These are phyloP conservation scores for Eupithecia pulchellata DNA, from an alignment of 2,888 invertebrate genomes.

Conservation along the genomic window DNA sequence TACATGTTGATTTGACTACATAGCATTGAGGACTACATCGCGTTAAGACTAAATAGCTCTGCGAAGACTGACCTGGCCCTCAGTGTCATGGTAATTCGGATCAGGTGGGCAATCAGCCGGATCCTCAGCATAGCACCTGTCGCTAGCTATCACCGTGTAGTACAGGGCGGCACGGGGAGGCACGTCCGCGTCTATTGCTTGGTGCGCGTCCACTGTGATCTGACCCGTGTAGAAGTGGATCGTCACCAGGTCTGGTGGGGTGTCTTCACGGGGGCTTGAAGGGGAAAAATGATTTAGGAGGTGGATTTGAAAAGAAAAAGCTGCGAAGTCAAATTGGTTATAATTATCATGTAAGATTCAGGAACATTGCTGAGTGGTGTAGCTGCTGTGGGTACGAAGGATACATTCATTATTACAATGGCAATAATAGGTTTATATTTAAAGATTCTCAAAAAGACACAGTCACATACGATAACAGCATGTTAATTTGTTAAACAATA, in stretches of 20 bases:
- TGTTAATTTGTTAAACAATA: no score
- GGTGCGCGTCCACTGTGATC: constrained; percentile 73
- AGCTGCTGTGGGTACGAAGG: not conserved
- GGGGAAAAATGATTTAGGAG: not conserved
- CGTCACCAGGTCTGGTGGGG: constrained; percentile 73
- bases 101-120: constrained; percentile 66
- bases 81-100: constrained; percentile 58
- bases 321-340: not conserved
- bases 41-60: not conserved
- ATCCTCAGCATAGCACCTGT: constrained; percentile 68
- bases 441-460: no score
- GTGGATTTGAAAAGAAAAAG: not conserved
- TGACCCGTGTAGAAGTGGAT: constrained; percentile 83
- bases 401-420: not conserved
- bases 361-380: not conserved
- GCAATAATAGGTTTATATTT: no score
- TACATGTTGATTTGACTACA: no score
- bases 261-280: constrained; percentile 71
- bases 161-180: constrained; percentile 75
- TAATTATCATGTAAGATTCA: not conserved
- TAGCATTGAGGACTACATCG: no score
- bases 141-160: constrained; percentile 84
- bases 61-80: constrained; percentile 66
- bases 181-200: constrained; percentile 84
- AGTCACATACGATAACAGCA: no score